These are phyloP conservation scores for Dicentrarchus labrax DNA, from an alignment of 2,113 vertebrate genomes.

Conservation along the genomic window DNA sequence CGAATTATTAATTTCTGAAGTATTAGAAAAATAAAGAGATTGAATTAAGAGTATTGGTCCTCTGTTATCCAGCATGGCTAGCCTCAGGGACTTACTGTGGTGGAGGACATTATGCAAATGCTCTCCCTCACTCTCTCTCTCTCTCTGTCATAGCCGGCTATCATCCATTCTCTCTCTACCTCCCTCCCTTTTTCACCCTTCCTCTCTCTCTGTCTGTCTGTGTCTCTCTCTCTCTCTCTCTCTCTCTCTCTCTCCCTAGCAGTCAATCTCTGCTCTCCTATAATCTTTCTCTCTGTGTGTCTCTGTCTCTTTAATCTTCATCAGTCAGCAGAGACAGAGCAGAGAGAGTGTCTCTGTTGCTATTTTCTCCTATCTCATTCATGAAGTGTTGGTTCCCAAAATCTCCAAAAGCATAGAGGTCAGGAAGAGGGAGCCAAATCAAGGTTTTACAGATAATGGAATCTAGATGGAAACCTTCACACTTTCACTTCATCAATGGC, in stretches of 20 bases:
- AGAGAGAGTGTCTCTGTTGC: constrained; percentile 62
- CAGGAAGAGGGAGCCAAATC: constrained; percentile 11
- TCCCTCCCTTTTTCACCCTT: constrained; percentile 47
- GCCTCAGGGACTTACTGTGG: constrained; percentile 97
- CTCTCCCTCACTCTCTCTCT: constrained; percentile 70
- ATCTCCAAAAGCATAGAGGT: constrained; percentile 52
- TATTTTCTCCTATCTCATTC: constrained; percentile 38
- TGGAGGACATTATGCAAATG: constrained; percentile 99
- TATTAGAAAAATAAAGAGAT: constrained; percentile 99
- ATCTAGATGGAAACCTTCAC: background rate
- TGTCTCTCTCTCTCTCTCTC: constrained; percentile 29
- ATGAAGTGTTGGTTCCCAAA: constrained; percentile 51
- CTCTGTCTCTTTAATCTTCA: constrained; percentile 80
- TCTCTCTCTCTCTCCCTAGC: constrained; percentile 55
- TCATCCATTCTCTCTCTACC: constrained; percentile 52
- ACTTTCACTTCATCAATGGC: background rate
- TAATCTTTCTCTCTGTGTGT: constrained; percentile 82
- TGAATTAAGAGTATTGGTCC: constrained; percentile 99
- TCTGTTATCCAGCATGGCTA: constrained; percentile 96
- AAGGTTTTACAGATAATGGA: constrained; percentile 19
- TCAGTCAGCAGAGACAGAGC: constrained; percentile 76
- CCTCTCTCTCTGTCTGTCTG: constrained; percentile 33
- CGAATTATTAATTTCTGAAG: constrained; percentile 99
- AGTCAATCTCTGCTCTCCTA: constrained; percentile 73
- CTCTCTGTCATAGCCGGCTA: constrained; percentile 47